Evolutionary conservation across 2,888 invertebrate species (phyloP).

Genomic region (Calliopum simillimum): DNA sequence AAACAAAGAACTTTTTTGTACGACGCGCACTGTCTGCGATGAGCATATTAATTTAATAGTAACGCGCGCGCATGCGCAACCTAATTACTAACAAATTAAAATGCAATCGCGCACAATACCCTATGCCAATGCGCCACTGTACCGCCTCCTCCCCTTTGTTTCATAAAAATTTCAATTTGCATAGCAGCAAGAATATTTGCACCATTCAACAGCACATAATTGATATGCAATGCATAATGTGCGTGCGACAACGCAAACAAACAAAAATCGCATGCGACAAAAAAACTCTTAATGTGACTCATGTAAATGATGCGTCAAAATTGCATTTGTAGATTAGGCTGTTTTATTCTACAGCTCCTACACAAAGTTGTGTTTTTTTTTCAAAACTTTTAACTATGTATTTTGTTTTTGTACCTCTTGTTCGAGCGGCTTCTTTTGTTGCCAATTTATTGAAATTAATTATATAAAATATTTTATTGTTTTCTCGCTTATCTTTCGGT

Average conservation of each 20-base stretch:
- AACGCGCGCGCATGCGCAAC: conserved; percentile 23
- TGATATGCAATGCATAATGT: conserved; percentile 2
- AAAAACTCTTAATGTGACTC: conserved; percentile 9
- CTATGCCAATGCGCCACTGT: too few species aligned
- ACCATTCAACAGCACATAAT: background rate
- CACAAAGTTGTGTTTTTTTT: background rate
- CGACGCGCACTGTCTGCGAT: background rate
- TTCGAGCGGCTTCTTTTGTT: conserved; percentile 1
- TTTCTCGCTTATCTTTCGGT: background rate
- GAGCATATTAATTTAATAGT: conserved; percentile 19
- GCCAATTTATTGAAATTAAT: background rate
- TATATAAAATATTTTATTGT: conserved; percentile 2
- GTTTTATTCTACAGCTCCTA: background rate
- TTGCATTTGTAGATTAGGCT: background rate
- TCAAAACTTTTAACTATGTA: background rate
- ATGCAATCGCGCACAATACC: conserved; percentile 37
- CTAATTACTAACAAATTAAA: conserved; percentile 49
- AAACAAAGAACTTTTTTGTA: background rate
- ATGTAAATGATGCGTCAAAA: background rate
- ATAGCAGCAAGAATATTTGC: too few species aligned
- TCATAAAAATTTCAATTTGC: too few species aligned
- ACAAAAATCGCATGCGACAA: conserved; percentile 8
- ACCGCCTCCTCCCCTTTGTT: too few species aligned
- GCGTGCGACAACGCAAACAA: background rate
- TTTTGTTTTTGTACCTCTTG: background rate